Evolutionary conservation across 2,888 invertebrate genomes (phyloP), one percentile per base, ranked within the genome.

Genomic region (Dicyrtoma fusca): DNA sequence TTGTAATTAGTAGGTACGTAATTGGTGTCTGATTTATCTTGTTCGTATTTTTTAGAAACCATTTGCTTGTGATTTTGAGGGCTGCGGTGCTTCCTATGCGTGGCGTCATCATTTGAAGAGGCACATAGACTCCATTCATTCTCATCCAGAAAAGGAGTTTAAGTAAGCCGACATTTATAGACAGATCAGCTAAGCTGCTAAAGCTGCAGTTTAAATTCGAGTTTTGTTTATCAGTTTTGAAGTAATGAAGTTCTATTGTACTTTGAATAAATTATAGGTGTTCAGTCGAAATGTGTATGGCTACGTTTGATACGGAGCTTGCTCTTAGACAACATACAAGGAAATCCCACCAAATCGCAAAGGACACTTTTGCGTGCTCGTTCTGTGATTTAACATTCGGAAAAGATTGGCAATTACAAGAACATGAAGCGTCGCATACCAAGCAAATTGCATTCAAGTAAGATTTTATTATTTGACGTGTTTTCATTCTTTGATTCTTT

Each of bases 381-480:
- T 34, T 69, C 11, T 79, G 79, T 63, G 51, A 71, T 1, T 63
- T 74, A 72, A 47, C 19, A 14, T 79, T 77, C 70, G 66, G 44
- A 4, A 77, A 75, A 34, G 74, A 71, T 25, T 77, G 75, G 74
- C 68, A 73, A 64, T 42, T 77, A 1, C 75, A 77, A 42, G 77
- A 79, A 55, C 79, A 79, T 71, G 76, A 76, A 51, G 70, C 72
- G 0, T 47, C 63, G 21, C 79, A 77, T 69, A 75, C 76, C 1
- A 76, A 75, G 5, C 49, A 10, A 0, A 55, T 47, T 5, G 71
- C 76, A 6, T 78, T 78, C 47, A 65, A 55, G 77, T 77, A 70
- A 72, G 72, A 49, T 4, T 49, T 49, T 49, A 17, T 3, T 4
- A 49, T 49, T 11, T 44, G 8, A 44, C 13, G 8, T 44, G 14